Evolutionary conservation across 2,113 vertebrate species (phyloP), one percentile per base, ranked within the genome.

Genomic region (Equus quagga): DNA sequence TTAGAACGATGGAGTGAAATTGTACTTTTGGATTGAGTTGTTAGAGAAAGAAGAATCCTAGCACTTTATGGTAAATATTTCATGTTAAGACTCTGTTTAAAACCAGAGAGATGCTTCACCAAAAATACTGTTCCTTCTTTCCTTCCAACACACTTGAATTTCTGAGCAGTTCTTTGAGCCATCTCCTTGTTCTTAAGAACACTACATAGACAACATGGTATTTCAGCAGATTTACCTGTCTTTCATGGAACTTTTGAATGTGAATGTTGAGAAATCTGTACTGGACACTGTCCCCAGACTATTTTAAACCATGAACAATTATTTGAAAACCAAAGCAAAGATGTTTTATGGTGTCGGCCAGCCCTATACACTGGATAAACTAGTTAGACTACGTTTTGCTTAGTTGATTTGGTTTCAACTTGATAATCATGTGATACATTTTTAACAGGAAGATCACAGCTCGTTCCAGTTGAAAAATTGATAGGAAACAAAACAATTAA

Each of bases 281-380:
- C 12, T 46, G 7, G 51, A 56, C 15, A 24, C 19, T 58, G 12
- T 33, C 78, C 33, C 6, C 4, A 88, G 56, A 62, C 24, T 17
- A 65, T 84, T 95, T 91, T 75, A 96, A 94, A 82, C 82, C 87
- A 14, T 21, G 46, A 69, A 13, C 24, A 75, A 13, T 89, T 36
- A 83, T 91, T 93, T 75, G 89, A 69, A 93, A 95, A 96, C 58
- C 65, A 83, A 91, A 81, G 73, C 24, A 64, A 49, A 95, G 65
- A 23, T 49, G 46, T 49, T 88, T n/a, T 9, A 46, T 6, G 9
- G 18, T 33, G 0, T 76, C 58, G 24, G 33, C 31, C 80, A 65
- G 46, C 51, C 4, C 15, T 36, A 1, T 72, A 26, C 1, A 51
- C 75, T 49, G 26, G 86, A 24, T 84, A 72, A 92, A 75, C 56